phyloP scores from a whole-genome alignment of 2,888 invertebrate genomes.

The Aleiodes leptofemur region DNA sequence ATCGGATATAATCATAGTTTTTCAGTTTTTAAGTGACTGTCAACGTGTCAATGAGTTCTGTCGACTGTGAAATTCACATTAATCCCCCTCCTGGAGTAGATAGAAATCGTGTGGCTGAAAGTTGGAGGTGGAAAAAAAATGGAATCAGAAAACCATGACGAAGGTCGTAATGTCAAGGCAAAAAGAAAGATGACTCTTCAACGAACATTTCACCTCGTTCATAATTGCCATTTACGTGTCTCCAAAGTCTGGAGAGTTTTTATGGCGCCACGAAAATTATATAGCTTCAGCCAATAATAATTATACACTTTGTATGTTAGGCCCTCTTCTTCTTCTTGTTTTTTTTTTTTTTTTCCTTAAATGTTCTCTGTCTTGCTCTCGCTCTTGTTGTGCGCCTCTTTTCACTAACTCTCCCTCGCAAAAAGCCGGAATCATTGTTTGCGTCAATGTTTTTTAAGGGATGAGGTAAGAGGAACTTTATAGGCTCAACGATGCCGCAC shows the following conservation, averaged over 20 bases:
- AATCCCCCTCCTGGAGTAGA: too few species aligned
- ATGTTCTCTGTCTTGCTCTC: conserved; percentile 12
- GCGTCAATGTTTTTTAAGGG: conserved; percentile 70
- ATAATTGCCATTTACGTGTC: conserved; percentile 74
- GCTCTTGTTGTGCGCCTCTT: conserved; percentile 35
- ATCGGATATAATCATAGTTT: conserved; percentile 37
- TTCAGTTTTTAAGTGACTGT: too few species aligned
- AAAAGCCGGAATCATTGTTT: conserved; percentile 60
- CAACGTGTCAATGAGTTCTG: too few species aligned
- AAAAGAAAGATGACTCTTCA: conserved; percentile 21
- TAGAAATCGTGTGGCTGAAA: too few species aligned
- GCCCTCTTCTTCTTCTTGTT: conserved; percentile 40
- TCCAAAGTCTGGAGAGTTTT: conserved; percentile 68
- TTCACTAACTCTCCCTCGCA: conserved; percentile 43
- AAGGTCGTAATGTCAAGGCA: conserved; percentile 51
- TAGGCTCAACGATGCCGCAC: conserved; percentile 60
- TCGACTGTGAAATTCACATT: too few species aligned
- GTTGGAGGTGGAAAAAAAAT: conserved; percentile 57
- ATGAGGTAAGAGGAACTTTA: conserved; percentile 55
- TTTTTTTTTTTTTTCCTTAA: too few species aligned
- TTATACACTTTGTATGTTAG: conserved; percentile 69
- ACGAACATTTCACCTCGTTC: conserved; percentile 51
- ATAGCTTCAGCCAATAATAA: conserved; percentile 68
- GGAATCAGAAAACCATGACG: conserved; percentile 54
- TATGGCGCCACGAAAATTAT: conserved; percentile 74